Percentiles rank a stretch among this genome's conserved stretches.
Conservation (phyloP, 2,797 vertebrate genomes). For the Hyperoplus lanceolatus region DNA sequence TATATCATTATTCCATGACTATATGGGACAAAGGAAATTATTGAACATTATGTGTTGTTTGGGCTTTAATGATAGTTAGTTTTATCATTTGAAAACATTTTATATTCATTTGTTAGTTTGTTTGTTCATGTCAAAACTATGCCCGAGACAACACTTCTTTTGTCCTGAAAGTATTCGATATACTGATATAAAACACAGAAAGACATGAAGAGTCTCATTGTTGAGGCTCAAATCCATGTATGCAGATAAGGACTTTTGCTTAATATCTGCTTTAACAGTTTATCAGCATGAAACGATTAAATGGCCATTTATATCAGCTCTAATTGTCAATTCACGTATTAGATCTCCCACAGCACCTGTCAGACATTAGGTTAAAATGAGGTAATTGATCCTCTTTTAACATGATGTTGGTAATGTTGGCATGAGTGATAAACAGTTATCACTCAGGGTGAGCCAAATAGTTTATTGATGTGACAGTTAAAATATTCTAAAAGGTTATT, state of each 20-base stretch:
- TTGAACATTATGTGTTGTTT: not conserved
- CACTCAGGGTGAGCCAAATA: not conserved
- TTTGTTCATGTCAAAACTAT: no score
- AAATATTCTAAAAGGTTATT: not conserved
- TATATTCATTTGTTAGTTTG: no score
- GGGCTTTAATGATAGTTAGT: not conserved
- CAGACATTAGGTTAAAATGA: not conserved
- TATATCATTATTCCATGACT: not conserved
- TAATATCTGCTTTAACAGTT: not conserved
- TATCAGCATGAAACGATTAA: not conserved
- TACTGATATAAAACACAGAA: not conserved
- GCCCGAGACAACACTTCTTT: not conserved
- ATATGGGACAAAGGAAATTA: not conserved
- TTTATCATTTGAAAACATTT: not conserved
- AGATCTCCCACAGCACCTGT: not conserved
- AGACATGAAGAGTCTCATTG: not conserved
- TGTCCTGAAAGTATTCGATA: not conserved
- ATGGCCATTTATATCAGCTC: not conserved
- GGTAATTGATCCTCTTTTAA: not conserved
- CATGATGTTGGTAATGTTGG: slow-evolving; percentile 1
- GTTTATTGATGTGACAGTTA: not conserved
- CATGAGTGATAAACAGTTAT: not conserved
- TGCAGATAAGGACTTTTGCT: not conserved
- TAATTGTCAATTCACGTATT: not conserved
- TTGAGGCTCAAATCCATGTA: not conserved